These are phyloP conservation scores for Athalia circularis DNA, from an alignment of 2,888 invertebrate genomes.

Conservation along the genomic window DNA sequence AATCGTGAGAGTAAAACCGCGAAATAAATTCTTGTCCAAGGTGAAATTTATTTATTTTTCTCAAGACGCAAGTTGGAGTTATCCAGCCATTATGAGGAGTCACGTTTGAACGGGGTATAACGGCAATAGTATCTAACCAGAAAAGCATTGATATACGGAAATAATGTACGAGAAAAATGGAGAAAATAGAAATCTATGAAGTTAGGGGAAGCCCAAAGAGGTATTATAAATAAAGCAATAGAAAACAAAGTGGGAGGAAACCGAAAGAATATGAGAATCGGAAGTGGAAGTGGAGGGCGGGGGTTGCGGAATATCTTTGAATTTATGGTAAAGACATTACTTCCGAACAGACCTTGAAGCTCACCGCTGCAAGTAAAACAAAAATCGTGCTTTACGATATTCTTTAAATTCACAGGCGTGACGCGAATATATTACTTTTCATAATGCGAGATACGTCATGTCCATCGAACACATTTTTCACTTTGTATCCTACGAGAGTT, in stretches of 20 bases:
- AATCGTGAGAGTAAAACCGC: conserved; percentile 34
- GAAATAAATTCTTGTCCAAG: conserved; percentile 38
- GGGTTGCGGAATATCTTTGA: conserved; percentile 30
- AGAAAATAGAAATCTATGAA: conserved; percentile 7
- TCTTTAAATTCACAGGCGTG: conserved; percentile 3
- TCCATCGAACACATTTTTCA: too few species aligned
- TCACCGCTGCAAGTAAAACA: too few species aligned
- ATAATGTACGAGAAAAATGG: conserved; percentile 20
- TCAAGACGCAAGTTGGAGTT: conserved; percentile 28
- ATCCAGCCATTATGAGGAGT: conserved; percentile 29
- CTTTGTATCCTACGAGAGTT: too few species aligned
- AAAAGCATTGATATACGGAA: conserved; percentile 32
- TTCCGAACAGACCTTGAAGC: conserved; percentile 18
- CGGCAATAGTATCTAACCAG: conserved; percentile 28
- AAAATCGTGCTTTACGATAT: conserved; percentile 19
- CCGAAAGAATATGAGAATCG: conserved; percentile 35
- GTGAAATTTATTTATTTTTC: conserved; percentile 40
- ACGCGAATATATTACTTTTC: too few species aligned
- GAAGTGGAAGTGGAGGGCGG: conserved; percentile 37
- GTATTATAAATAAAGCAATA: conserved; percentile 39
- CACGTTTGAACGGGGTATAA: conserved; percentile 16
- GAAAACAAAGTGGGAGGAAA: conserved; percentile 35
- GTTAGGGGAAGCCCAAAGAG: conserved; percentile 21
- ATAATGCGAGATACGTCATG: too few species aligned
- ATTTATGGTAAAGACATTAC: conserved; percentile 34